Base-by-base conservation (phyloP, 2,888 invertebrate species). In the Ischnus inquisitorius region DNA sequence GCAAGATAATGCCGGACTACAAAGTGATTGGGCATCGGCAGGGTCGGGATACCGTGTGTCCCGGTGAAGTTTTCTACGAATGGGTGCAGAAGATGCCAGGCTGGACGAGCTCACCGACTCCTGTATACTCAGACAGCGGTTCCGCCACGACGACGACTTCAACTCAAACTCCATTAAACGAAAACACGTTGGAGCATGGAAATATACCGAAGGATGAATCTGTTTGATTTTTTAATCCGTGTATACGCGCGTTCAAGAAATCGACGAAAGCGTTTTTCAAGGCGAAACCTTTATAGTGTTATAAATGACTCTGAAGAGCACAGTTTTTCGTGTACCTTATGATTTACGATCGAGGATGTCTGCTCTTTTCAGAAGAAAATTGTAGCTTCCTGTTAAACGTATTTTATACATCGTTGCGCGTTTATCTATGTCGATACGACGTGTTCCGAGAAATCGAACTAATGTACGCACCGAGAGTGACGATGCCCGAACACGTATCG, bases 11-110 rank as follows among this genome's bases (percentile, higher is more conserved):
- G 0, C 14, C 78, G 0, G 84, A 90, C 41, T 93, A 93, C 80
- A 87, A 87, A 0, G 72, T 93, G 2, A 90, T 94, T 22, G 94
- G 94, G 0, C 94, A 94, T 75, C 88, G 94, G 3, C 94, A 94
- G 84, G 91, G 88, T 0, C 88, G 90, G 0, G 62, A 84, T 2
- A 94, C 94, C 0, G 86, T 86, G 4, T 94, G 94, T 75, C 94
- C 94, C 2, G 94, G 94, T 2, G 88, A 92, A 10, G 74, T 64
- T 0, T 89, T 94, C 16, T 94, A 92, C 86, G 80, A 90, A n/a
- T 91, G 92, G 83, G 91, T 94, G 10, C 87, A 88, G 68, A 85
- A 74, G 0, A 89, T 92, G 90, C 92, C 94, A 0, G 85, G 90
- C 43, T 93, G 93, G 93, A 91, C 90, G 0, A 41, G 79, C 0